These are phyloP conservation scores for Corythornis cristatus DNA, from an alignment of 2,113 vertebrate genomes.

Conservation along the genomic window DNA sequence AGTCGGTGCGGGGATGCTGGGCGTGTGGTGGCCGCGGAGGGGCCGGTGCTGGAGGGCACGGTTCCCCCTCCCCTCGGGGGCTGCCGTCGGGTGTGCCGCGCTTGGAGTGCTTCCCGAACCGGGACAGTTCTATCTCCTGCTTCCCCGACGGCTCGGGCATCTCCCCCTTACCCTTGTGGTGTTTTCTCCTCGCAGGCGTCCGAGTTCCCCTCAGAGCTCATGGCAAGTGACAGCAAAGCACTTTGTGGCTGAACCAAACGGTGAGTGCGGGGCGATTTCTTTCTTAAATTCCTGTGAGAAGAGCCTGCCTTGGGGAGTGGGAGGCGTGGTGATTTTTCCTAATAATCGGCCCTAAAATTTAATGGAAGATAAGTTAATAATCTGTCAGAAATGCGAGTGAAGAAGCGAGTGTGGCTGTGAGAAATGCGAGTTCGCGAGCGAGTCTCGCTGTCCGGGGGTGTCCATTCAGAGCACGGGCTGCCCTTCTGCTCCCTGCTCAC, in stretches of 20 bases:
- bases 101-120: not conserved
- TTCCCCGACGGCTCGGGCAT: not conserved
- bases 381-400: not conserved
- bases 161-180: not conserved
- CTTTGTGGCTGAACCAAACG: conserved; percentile 90
- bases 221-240: conserved; percentile 94
- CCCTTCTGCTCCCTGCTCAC: not conserved
- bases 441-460: too few species aligned
- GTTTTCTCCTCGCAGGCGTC: conserved; percentile 82
- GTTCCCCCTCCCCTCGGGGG: not conserved
- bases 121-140: not conserved
- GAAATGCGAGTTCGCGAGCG: not conserved
- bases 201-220: conserved; percentile 93
- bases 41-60: accelerated
- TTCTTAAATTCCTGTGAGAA: not conserved
- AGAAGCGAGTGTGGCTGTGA: not conserved
- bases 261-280: conserved; percentile 78
- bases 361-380: not conserved
- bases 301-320: not conserved
- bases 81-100: not conserved
- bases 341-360: not conserved
- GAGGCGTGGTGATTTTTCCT: not conserved
- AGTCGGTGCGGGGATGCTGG: accelerated
- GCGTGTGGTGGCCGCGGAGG: not conserved
- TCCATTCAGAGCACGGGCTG: not conserved